Evolutionary conservation across 1,140 invertebrate species (phyloP), one percentile per base, ranked within the genome.

Genomic region (Heliconius hewitsoni): DNA sequence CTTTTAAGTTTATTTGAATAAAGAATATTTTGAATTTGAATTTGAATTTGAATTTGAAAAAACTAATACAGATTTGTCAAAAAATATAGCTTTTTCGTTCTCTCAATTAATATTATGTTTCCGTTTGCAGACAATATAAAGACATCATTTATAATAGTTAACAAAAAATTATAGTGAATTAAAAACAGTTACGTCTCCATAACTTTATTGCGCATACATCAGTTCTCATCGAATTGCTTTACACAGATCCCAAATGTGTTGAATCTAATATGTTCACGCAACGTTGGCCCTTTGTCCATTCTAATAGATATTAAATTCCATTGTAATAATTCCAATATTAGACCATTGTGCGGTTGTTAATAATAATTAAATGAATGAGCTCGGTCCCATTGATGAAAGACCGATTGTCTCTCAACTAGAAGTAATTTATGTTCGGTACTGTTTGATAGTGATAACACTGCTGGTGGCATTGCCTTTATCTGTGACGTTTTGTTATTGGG

Each of bases 291-390:
- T 42, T 77, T 11, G 16, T 19, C 2, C 13, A 23, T 71, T 37
- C 75, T 55, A 70, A 81, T 83, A 81, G 74, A 73, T 9, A 71
- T 46, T 37, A 83, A 77, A 81, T 76, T 83, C 52, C 77, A 55
- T 76, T 81, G 77, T 77, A 76, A 66, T 16, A 66, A 78, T 76
- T 71, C 84, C 60, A 30, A 66, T 66, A 66, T 66, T 66, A 0
- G 60, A 30, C 60, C 27, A 30, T 66, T 66, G 27, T 16, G 60
- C n/a, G 81, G 57, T 80, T 77, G 81, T 81, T 87, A 87, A 88
- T 86, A 89, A 89, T 86, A 86, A 87, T 81, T 87, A 76, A 83
- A 86, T 89, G 86, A 88, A 88, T 89, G 88, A 86, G 79, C 81
- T 78, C 84, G 85, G 78, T 79, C 75, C 86, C 85, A 90, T 90